phyloP scores from a whole-genome alignment of 2,113 vertebrate species.

The Isurus oxyrinchus region DNA sequence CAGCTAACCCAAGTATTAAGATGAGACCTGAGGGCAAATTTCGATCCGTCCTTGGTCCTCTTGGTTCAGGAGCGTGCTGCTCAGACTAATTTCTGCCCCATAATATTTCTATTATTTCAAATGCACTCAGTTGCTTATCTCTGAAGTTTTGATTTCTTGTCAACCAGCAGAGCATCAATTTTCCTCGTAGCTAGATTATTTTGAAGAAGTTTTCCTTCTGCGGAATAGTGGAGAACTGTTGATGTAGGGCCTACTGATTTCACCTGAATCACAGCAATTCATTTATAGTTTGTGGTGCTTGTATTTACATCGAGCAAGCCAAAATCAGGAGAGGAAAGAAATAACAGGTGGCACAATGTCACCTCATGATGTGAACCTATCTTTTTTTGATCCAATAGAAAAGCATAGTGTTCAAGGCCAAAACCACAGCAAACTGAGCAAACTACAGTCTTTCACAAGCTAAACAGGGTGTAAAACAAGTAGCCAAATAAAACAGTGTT shows the following conservation, averaged over 20 bases:
- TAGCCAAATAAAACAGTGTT: not conserved
- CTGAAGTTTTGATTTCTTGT: not conserved
- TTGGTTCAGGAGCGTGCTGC: not conserved
- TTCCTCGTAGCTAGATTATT: not conserved
- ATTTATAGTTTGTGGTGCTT: not conserved
- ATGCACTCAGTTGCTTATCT: not conserved
- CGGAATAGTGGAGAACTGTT: not conserved
- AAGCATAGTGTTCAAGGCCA: not conserved
- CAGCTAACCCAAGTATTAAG: not conserved
- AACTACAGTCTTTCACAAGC: not conserved
- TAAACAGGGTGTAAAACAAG: not conserved
- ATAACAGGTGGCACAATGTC: not conserved
- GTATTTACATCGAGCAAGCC: constrained; percentile 16
- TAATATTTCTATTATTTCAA: not conserved
- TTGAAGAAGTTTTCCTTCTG: not conserved
- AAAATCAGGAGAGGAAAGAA: not conserved
- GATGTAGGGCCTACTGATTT: not conserved
- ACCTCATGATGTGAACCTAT: not conserved
- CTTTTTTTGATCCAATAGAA: not conserved
- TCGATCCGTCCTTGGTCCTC: too few relatives aligned
- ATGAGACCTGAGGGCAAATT: not conserved
- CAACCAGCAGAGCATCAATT: not conserved
- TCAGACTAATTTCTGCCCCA: not conserved
- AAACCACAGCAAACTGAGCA: not conserved
- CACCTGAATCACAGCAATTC: not conserved